Evolutionary conservation across 2,113 vertebrate species (phyloP).

Genomic region (Rhinopomastus cyanomelas): DNA sequence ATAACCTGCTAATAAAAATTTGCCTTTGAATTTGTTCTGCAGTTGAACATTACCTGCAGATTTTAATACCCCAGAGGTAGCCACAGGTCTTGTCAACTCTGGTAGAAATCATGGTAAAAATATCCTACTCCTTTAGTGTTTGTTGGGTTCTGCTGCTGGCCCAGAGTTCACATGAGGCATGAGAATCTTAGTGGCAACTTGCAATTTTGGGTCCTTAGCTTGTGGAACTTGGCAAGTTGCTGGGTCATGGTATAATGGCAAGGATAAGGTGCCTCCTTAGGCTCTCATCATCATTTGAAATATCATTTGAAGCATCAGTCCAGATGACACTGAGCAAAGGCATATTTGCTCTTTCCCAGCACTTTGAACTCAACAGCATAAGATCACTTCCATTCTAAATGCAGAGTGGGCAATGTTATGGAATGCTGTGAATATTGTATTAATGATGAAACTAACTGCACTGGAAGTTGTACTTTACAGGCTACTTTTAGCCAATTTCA

Average conservation of each 20-base stretch:
- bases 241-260: background rate
- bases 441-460: conserved; percentile 8
- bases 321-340: background rate
- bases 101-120: background rate
- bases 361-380: background rate
- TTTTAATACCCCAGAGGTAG: background rate
- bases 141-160: background rate
- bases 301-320: background rate
- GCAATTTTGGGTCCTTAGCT: background rate
- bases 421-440: background rate
- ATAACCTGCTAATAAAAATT: background rate
- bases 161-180: background rate
- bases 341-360: background rate
- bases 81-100: background rate
- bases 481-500: background rate
- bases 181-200: background rate
- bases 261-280: background rate
- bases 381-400: background rate
- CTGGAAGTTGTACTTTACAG: background rate
- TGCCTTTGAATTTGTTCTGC: background rate
- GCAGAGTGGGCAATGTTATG: background rate
- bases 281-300: background rate
- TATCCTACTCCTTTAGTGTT: background rate
- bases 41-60: background rate
- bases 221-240: background rate